A percentile compares a stretch with the other conserved stretches of the same genome.
Evolutionary conservation across 2,888 invertebrate species (phyloP).

Genomic region (Papilio elwesi): DNA sequence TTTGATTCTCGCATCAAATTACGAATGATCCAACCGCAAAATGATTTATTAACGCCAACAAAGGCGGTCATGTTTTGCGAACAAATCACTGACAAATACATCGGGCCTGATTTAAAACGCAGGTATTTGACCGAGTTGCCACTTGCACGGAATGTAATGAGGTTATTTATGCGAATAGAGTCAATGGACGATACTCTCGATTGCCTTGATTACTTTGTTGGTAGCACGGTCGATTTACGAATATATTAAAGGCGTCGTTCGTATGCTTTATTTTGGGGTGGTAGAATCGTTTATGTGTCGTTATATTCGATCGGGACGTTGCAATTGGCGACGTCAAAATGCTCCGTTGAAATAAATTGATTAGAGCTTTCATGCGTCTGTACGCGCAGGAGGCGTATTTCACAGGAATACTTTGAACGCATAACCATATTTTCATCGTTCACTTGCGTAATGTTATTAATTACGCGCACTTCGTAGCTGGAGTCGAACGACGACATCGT

Average conservation of each 20-base stretch:
- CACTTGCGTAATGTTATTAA: conserved; percentile 66
- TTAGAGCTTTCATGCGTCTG: conserved; percentile 52
- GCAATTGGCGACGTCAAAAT: conserved; percentile 49
- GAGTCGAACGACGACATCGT: conserved; percentile 58
- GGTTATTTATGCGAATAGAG: conserved; percentile 58
- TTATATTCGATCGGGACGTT: conserved; percentile 24
- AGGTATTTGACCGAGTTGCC: conserved; percentile 77
- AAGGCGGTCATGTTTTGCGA: conserved; percentile 63
- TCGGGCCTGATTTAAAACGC: conserved; percentile 71
- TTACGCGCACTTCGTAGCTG: conserved; percentile 64
- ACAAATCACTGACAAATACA: conserved; percentile 65
- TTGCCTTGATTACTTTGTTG: conserved; percentile 25
- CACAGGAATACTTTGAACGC: conserved; percentile 58
- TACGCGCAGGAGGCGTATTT: conserved; percentile 61
- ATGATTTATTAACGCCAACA: conserved; percentile 72
- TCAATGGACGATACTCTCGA: conserved; percentile 39
- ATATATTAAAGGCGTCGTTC: conserved; percentile 19
- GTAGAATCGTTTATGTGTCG: conserved; percentile 12
- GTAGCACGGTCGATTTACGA: conserved; percentile 28
- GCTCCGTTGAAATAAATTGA: conserved; percentile 59
- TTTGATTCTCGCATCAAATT: conserved; percentile 47
- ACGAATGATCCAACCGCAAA: conserved; percentile 57
- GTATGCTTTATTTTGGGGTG: conserved; percentile 29
- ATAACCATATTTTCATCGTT: conserved; percentile 43
- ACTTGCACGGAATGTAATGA: conserved; percentile 62